Evolutionary conservation across 1,140 invertebrate genomes (phyloP).

Genomic region (Drosophila sucinea): DNA sequence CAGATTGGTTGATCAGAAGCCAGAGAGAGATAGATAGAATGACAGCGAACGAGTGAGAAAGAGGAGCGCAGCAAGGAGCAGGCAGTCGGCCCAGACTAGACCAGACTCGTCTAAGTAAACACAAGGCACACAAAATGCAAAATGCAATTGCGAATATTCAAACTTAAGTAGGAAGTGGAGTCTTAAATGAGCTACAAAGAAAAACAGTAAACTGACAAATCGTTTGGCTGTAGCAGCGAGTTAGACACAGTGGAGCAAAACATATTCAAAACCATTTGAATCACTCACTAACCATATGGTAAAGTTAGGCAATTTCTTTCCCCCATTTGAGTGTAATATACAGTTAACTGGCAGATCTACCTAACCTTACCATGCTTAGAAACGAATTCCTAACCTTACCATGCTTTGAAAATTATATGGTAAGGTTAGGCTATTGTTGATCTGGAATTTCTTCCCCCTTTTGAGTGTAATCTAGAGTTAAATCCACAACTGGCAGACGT

Average conservation of each 20-base stretch:
- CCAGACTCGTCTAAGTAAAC: constrained; percentile 55
- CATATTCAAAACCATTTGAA: not conserved
- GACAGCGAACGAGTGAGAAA: not conserved
- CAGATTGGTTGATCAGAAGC: constrained; percentile 11
- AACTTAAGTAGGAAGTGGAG: constrained; percentile 73
- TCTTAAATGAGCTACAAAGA: constrained; percentile 65
- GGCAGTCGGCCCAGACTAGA: constrained; percentile 5
- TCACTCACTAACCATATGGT: constrained; percentile 1
- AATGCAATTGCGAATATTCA: constrained; percentile 75
- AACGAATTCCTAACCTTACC: too few relatives aligned
- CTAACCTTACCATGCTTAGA: too few relatives aligned
- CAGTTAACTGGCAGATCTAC: too few relatives aligned
- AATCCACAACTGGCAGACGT: too few relatives aligned
- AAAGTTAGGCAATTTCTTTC: too few relatives aligned
- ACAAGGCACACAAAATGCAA: constrained; percentile 57
- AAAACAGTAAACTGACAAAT: constrained; percentile 66
- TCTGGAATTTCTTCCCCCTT: too few relatives aligned
- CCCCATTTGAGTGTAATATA: too few relatives aligned
- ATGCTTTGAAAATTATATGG: too few relatives aligned
- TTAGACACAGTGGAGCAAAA: constrained; percentile 19
- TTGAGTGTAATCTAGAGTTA: too few relatives aligned
- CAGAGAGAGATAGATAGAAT: not conserved
- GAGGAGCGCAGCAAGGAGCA: not conserved
- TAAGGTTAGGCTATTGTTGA: too few relatives aligned
- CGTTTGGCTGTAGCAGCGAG: constrained; percentile 49